These are phyloP conservation scores for Gallinago nigripennis DNA, from an alignment of 2,797 vertebrate species.

Conservation along the genomic window DNA sequence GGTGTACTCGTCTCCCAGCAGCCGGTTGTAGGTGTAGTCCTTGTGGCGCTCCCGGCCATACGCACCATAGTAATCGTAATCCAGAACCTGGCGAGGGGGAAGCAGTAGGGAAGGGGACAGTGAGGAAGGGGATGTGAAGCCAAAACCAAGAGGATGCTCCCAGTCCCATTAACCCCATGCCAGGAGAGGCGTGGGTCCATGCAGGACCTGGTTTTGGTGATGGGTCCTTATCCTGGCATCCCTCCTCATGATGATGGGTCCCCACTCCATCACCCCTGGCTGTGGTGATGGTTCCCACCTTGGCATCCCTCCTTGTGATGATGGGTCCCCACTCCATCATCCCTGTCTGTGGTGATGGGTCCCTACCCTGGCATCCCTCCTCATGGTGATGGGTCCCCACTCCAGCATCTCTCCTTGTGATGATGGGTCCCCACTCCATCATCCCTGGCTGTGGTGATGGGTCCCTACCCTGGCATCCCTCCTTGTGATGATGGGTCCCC, in stretches of 20 bases:
- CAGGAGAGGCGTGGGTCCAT: rapidly evolving
- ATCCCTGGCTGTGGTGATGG: neutral
- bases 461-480: neutral
- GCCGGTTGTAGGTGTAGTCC: conserved; percentile 80
- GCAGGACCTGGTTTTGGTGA: neutral
- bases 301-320: rapidly evolving
- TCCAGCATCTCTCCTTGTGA: rapidly evolving
- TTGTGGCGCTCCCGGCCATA: conserved; percentile 78
- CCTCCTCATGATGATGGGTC: neutral
- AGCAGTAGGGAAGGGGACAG: rapidly evolving
- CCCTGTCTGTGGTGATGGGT: rapidly evolving
- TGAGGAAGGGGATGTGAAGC: neutral
- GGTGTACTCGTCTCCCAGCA: conserved; percentile 89
- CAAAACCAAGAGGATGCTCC: rapidly evolving
- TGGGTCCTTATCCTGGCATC: neutral
- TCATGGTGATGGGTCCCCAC: neutral
- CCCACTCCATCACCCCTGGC: rapidly evolving
- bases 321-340: rapidly evolving
- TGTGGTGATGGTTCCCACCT: neutral
- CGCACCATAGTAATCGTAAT: conserved; percentile 91
- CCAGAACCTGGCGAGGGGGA: conserved; percentile 77
- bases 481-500: too few relatives aligned
- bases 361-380: rapidly evolving
- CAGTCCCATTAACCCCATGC: rapidly evolving
- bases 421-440: neutral